phyloP scores from a whole-genome alignment of 1,140 invertebrate genomes.

The roundworm (Caenorhabditis elegans) region WBcel235 BX284606.5:14899501-14900000 shows the following conservation, averaged over 20 bases:
- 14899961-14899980: slow-evolving; percentile 47
- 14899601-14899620: slow-evolving; percentile 56
- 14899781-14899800: no score
- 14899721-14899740: no score
- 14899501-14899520: no score
- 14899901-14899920: no score
- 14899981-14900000: slow-evolving; percentile 56
- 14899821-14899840: no score
- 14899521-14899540: no score
- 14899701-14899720: no score
- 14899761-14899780: not conserved
- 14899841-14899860: no score
- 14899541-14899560: not conserved
- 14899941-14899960: slow-evolving; percentile 59
- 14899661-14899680: slow-evolving; percentile 58
- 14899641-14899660: slow-evolving; percentile 61
- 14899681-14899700: no score
- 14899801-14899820: no score
- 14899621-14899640: slow-evolving; percentile 62
- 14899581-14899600: slow-evolving; percentile 56
- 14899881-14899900: no score
- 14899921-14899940: slow-evolving; percentile 24
- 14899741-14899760: not conserved
- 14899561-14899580: slow-evolving; percentile 60
- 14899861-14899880: no score